Evolutionary conservation across 2,888 invertebrate genomes (phyloP).

Genomic region (Drosophila barbarae): DNA sequence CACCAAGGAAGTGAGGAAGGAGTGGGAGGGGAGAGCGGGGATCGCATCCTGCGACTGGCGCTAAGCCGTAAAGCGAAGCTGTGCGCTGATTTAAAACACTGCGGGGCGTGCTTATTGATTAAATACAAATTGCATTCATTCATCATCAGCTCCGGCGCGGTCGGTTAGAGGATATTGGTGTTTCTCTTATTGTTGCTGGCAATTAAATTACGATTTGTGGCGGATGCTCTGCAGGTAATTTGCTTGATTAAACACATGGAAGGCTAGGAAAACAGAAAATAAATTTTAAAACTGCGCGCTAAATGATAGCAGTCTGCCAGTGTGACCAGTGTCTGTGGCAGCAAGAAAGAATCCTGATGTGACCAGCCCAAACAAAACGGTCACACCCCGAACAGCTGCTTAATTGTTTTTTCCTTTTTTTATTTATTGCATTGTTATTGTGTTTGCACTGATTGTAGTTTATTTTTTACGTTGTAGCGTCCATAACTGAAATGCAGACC

Average conservation of each 20-base stretch:
- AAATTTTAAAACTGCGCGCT: conserved; percentile 9
- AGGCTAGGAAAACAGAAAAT: neutral
- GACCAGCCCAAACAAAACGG: neutral
- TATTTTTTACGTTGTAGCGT: conserved; percentile 6
- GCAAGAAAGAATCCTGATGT: neutral
- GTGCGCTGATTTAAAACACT: conserved; percentile 73
- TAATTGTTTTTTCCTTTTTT: conserved; percentile 3
- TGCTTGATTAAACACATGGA: neutral
- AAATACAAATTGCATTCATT: conserved; percentile 74
- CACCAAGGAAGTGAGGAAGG: conserved; percentile 35
- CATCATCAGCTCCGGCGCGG: conserved; percentile 52
- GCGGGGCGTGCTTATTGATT: conserved; percentile 73
- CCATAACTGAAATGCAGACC: conserved; percentile 4
- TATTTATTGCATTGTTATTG: conserved; percentile 9
- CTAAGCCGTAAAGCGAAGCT: conserved; percentile 72
- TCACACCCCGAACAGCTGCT: conserved; percentile 2
- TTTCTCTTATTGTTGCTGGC: conserved; percentile 41
- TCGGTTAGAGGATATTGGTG: conserved; percentile 26
- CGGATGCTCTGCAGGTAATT: conserved; percentile 20
- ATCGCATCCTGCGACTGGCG: conserved; percentile 50
- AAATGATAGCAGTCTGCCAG: neutral
- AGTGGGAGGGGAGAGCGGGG: neutral
- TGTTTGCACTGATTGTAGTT: conserved; percentile 1
- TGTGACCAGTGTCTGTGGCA: neutral
- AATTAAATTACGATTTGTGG: conserved; percentile 68